These are phyloP conservation scores for Agrilus cyanescens DNA, from an alignment of 2,888 invertebrate species.

Conservation along the genomic window DNA sequence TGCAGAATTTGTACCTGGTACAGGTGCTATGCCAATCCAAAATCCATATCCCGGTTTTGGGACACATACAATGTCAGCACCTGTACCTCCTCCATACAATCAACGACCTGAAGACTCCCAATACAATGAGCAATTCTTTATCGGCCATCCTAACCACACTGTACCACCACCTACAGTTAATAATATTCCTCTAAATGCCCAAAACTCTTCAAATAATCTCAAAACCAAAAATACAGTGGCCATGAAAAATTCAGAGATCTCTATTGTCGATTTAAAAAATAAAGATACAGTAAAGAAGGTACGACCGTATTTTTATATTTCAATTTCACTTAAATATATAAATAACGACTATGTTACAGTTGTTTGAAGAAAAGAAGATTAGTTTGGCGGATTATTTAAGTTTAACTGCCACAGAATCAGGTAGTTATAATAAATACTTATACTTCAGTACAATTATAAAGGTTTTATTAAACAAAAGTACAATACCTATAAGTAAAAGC, in stretches of 20 bases:
- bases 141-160: conserved; percentile 18
- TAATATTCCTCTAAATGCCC: too few relatives aligned
- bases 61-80: conserved; percentile 4
- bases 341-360: conserved; percentile 24
- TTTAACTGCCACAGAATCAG: conserved; percentile 30
- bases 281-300: too few relatives aligned
- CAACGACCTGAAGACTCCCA: conserved; percentile 8
- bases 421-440: conserved; percentile 19
- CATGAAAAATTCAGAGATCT: too few relatives aligned
- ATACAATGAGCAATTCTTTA: conserved; percentile 31
- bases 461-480: too few relatives aligned
- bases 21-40: conserved; percentile 5
- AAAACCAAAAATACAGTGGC: too few relatives aligned
- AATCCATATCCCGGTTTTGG: background rate
- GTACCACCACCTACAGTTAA: too few relatives aligned
- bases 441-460: background rate
- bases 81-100: conserved; percentile 8
- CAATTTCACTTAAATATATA: too few relatives aligned
- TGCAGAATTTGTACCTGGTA: conserved; percentile 13
- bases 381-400: conserved; percentile 32
- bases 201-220: too few relatives aligned
- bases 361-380: conserved; percentile 34
- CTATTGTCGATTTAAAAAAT: too few relatives aligned
- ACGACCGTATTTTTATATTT: too few relatives aligned
- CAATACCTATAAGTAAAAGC: too few relatives aligned